Evolutionary conservation across 2,797 vertebrate genomes (phyloP).

Genomic region (Gymnothorax javanicus): DNA sequence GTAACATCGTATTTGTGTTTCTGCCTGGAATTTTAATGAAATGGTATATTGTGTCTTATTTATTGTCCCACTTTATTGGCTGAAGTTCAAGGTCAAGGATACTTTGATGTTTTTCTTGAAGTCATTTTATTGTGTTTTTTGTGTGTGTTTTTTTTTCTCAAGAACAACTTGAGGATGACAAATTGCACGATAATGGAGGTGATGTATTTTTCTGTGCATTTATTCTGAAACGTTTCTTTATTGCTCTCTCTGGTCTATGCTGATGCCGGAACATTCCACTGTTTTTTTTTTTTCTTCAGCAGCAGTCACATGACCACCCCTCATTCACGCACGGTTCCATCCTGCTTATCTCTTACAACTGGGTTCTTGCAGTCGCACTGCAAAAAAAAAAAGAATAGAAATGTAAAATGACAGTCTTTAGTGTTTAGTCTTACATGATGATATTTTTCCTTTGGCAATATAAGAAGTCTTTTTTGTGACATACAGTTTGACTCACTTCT

Average conservation of each 20-base stretch:
- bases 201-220: slow-evolving; percentile 55
- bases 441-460: too few relatives aligned
- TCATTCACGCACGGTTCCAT: slow-evolving; percentile 22
- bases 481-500: too few relatives aligned
- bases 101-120: slow-evolving; percentile 51
- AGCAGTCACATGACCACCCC: background rate
- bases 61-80: background rate
- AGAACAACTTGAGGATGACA: slow-evolving; percentile 83
- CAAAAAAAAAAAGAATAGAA: too few relatives aligned
- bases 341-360: background rate
- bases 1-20: background rate
- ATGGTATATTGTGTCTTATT: background rate
- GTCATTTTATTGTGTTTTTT: slow-evolving; percentile 58
- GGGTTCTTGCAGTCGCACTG: background rate
- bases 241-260: slow-evolving; percentile 26
- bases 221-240: background rate
- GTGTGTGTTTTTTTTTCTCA: slow-evolving; percentile 53
- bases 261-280: slow-evolving; percentile 23
- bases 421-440: too few relatives aligned
- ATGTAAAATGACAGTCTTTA: too few relatives aligned
- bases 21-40: background rate
- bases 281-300: background rate
- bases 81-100: slow-evolving; percentile 26
- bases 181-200: slow-evolving; percentile 80
- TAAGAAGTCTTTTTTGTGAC: too few relatives aligned